Conservation (phyloP, 2,888 invertebrate species). For the Syrista parreyssii region DNA sequence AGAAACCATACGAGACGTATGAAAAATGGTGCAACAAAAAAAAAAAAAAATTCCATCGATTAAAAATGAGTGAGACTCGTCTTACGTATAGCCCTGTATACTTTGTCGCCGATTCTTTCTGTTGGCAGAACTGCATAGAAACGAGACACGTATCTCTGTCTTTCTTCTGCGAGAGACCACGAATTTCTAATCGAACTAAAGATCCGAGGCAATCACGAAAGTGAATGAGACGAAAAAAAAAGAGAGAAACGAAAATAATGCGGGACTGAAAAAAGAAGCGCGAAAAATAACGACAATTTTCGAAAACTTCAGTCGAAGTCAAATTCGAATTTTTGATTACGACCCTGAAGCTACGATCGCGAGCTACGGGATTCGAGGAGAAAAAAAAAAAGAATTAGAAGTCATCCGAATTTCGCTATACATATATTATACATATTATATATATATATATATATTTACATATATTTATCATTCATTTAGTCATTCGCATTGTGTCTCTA, state of each 20-base stretch:
- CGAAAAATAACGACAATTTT: neutral
- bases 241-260: neutral
- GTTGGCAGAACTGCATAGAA: neutral
- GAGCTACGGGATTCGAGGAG: conserved; percentile 2
- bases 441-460: conserved; percentile 26
- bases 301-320: neutral
- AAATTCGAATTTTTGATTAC: neutral
- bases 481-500: conserved; percentile 35
- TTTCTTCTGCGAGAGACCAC: neutral
- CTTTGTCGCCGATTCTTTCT: conserved; percentile 6
- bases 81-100: conserved; percentile 7
- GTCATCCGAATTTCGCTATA: conserved; percentile 20
- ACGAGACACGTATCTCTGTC: neutral
- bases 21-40: neutral
- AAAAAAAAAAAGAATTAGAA: conserved; percentile 10
- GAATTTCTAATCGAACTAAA: neutral
- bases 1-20: neutral
- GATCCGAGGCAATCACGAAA: conserved; percentile 3
- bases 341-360: conserved; percentile 1
- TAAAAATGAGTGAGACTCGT: conserved; percentile 2
- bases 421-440: conserved; percentile 26
- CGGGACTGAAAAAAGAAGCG: neutral
- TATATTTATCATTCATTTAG: conserved; percentile 41
- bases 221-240: neutral
- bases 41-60: neutral